Evolutionary conservation across 2,888 invertebrate species (phyloP), one percentile per base, ranked within the genome.

Genomic region (Minunthozetes semirufus): DNA sequence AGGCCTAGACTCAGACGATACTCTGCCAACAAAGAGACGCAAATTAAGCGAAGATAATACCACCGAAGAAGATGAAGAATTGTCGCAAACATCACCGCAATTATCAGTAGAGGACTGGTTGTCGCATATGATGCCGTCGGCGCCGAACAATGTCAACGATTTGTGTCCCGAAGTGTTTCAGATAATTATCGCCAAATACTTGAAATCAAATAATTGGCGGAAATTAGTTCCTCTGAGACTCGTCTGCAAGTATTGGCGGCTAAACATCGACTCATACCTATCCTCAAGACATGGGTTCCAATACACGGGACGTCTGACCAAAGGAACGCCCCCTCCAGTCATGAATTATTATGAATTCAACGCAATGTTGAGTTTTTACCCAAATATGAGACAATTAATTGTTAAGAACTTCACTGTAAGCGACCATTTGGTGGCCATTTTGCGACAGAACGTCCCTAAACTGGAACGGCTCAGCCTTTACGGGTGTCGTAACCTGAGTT

Each of bases 121-220:
- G 38, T 38, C 63, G 29, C 4, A 0, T 17, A 22, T n/a, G 8
- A 11, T 38, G 38, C 4, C 6, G 38, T 38, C 38, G 22, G 38
- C 42, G 42, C 70, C 70, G 6, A n/a, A 48, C 8, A 22, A 46
- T 17, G 25, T 70, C 70, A 70, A 70, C 38, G 25, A 70, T 15
- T 48, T 70, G 48, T 48, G 70, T 70, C 70, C 70, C 13, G 70
- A 70, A 48, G 70, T 70, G 1, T 70, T 70, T 48, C 70, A 70
- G n/a, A 13, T 70, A 70, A 70, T 70, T 15, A 15, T 70, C 17
- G 46, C 70, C 19, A 70, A 48, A 42, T 70, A 48, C 22, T 13
- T 70, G 25, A 70, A 70, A 48, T 19, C 70, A 25, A 70, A 42
- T 27, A 70, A 70, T 48, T 70, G 70, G 70, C 42, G 70, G 5